phyloP scores from a whole-genome alignment of 92 coral and sea anemone genomes.

The Siderastrea radians region DNA sequence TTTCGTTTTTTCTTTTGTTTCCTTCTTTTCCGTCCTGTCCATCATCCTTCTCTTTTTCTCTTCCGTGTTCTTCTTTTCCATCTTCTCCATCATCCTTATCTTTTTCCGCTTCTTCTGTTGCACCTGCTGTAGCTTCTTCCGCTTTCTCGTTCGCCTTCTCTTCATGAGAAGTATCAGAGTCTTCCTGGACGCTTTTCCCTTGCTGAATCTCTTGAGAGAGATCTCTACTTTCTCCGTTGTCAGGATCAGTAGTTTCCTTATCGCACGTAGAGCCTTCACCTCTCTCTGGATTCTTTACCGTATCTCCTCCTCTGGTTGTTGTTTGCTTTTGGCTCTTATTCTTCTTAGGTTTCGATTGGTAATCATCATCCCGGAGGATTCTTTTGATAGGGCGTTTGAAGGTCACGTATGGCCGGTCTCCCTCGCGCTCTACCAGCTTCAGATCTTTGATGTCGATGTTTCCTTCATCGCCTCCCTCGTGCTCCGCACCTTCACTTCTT shows the following conservation, averaged over 20 bases:
- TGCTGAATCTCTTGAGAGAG: not conserved
- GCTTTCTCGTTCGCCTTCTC: not conserved
- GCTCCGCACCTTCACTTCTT: constrained; percentile 3
- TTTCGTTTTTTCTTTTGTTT: too few relatives aligned
- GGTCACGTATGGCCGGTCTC: not conserved
- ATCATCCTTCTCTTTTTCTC: too few relatives aligned
- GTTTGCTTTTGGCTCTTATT: not conserved
- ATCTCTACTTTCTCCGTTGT: not conserved
- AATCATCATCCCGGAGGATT: too few relatives aligned
- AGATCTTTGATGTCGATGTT: constrained; percentile 14
- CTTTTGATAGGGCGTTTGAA: not conserved
- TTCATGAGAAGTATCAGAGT: not conserved
- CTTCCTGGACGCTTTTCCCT: not conserved
- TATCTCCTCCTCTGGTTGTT: too few relatives aligned
- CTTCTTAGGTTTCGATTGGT: not conserved
- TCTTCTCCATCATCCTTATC: too few relatives aligned
- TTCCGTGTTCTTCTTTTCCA: too few relatives aligned
- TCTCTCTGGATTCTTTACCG: not conserved
- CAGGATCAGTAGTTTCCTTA: too few relatives aligned
- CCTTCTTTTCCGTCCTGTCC: too few relatives aligned
- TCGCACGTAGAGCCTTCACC: not conserved
- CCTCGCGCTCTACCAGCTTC: not conserved
- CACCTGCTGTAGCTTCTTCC: not conserved
- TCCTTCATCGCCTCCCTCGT: not conserved
- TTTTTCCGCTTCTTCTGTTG: not conserved